These are phyloP conservation scores for Cylindroiulus punctatus DNA, from an alignment of 2,888 invertebrate genomes.

Conservation along the genomic window DNA sequence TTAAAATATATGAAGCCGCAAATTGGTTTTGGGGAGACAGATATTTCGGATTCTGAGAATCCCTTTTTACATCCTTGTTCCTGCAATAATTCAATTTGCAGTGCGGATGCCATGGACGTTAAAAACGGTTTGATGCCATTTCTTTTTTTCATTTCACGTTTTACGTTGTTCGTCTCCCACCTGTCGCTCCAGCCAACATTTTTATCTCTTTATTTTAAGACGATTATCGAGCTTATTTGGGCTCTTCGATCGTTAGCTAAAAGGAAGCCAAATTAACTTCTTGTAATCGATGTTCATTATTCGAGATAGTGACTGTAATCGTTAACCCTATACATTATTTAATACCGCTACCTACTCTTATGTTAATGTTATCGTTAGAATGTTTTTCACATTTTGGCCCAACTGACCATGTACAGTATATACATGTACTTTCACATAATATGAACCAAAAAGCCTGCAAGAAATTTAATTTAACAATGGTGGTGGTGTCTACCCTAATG, in stretches of 20 bases:
- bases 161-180: not conserved
- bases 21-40: constrained; percentile 42
- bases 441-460: too few relatives aligned
- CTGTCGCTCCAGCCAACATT: not conserved
- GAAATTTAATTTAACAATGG: too few relatives aligned
- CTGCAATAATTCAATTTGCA: constrained; percentile 42
- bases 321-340: too few relatives aligned
- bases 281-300: not conserved
- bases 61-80: constrained; percentile 28
- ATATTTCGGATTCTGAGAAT: constrained; percentile 29
- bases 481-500: too few relatives aligned
- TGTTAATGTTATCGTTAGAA: too few relatives aligned
- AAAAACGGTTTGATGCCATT: constrained; percentile 7
- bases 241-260: not conserved
- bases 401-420: too few relatives aligned
- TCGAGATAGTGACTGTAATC: too few relatives aligned
- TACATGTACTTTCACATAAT: too few relatives aligned
- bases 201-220: not conserved
- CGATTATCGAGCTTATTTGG: not conserved
- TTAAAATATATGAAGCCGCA: constrained; percentile 43
- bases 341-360: too few relatives aligned
- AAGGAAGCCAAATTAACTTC: not conserved
- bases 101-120: constrained; percentile 14
- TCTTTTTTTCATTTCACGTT: constrained; percentile 36
- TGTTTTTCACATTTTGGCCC: too few relatives aligned